These are phyloP conservation scores for Drosophila atroscutellata DNA, from an alignment of 2,888 invertebrate genomes.

Conservation along the genomic window DNA sequence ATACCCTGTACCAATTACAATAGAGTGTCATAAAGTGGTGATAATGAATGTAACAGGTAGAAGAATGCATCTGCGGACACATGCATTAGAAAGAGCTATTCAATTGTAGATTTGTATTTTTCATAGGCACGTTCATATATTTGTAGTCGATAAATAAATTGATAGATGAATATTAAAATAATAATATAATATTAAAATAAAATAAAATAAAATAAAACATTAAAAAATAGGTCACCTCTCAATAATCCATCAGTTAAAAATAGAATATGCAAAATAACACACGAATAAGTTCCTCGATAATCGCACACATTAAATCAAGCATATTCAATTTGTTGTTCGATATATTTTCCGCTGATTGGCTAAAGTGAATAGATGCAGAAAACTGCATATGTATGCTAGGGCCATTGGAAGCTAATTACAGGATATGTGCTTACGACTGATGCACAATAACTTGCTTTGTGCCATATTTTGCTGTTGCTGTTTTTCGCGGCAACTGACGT, in stretches of 20 bases:
- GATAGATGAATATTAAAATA: not conserved
- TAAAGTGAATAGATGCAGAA: not conserved
- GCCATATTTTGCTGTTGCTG: not conserved
- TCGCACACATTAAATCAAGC: not conserved
- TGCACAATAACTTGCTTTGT: not conserved
- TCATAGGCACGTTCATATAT: not conserved
- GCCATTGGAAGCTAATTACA: not conserved
- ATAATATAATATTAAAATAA: not conserved
- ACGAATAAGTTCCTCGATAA: not conserved
- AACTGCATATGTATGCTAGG: not conserved
- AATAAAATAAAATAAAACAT: too few relatives aligned
- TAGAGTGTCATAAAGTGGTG: not conserved
- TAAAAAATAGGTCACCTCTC: too few relatives aligned
- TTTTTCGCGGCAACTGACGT: constrained; percentile 15
- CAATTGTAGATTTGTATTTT: not conserved
- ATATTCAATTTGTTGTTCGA: not conserved
- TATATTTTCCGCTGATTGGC: not conserved
- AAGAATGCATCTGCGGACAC: not conserved
- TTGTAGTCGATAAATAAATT: not conserved
- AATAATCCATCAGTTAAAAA: not conserved
- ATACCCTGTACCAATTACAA: not conserved
- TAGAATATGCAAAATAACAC: not conserved
- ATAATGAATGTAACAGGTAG: not conserved
- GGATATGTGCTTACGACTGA: not conserved
- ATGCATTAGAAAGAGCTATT: not conserved